Conservation (phyloP, 2,888 invertebrate species). For the Eupeodes luniger region DNA sequence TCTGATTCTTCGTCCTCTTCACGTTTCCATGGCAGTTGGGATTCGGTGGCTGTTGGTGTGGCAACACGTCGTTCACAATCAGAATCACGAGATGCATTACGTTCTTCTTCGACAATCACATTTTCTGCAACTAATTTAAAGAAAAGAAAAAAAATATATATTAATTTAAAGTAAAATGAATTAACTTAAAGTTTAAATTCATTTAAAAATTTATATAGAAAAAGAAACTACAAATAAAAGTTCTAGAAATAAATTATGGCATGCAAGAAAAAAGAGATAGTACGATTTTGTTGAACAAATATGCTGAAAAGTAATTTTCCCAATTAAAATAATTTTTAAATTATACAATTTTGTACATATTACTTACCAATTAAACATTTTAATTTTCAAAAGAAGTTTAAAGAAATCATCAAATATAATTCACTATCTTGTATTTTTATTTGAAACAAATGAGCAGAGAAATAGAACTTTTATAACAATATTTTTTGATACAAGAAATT, state of each 20-base stretch:
- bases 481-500: too few species aligned
- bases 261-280: conserved; percentile 54
- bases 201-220: not conserved
- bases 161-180: not conserved
- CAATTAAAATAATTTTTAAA: not conserved
- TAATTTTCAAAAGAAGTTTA: too few species aligned
- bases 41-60: conserved; percentile 95
- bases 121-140: conserved; percentile 81
- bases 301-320: conserved; percentile 37
- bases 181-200: not conserved
- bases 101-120: conserved; percentile 82
- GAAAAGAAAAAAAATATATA: not conserved
- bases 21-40: conserved; percentile 96
- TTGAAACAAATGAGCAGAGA: too few species aligned
- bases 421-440: too few species aligned
- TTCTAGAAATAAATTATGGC: not conserved
- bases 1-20: conserved; percentile 89
- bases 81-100: conserved; percentile 81
- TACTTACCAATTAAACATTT: conserved; percentile 3
- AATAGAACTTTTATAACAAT: too few species aligned
- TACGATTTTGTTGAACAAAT: conserved; percentile 46
- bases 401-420: too few species aligned
- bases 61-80: conserved; percentile 90
- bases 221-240: not conserved
- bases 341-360: not conserved